Evolutionary conservation across 2,888 invertebrate species (phyloP).

Genomic region (Cetonia aurata): DNA sequence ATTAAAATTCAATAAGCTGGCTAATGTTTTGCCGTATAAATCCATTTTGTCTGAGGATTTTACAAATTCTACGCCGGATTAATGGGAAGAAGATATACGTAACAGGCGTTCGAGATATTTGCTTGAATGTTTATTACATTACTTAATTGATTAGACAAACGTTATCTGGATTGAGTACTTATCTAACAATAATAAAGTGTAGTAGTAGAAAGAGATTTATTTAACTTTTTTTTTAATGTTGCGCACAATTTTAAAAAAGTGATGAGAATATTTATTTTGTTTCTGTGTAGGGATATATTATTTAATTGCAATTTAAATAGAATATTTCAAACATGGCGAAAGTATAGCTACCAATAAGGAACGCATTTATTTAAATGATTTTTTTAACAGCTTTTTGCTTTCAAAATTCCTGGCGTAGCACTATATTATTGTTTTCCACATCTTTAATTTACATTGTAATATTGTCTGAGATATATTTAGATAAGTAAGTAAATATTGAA

Average conservation of each 20-base stretch:
- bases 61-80: neutral
- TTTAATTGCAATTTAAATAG: too few species aligned
- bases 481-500: too few species aligned
- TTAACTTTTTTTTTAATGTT: neutral
- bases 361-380: too few species aligned
- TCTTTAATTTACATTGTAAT: too few species aligned
- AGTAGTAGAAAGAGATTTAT: neutral
- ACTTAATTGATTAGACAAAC: constrained; percentile 22
- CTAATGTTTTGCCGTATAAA: constrained; percentile 15
- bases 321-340: too few species aligned
- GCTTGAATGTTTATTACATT: neutral
- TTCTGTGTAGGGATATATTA: too few species aligned
- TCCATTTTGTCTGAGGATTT: constrained; percentile 16
- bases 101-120: neutral
- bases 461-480: too few species aligned
- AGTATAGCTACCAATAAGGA: too few species aligned
- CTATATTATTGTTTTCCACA: too few species aligned
- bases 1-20: constrained; percentile 31
- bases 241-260: constrained; percentile 4
- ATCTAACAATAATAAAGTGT: constrained; percentile 23
- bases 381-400: too few species aligned
- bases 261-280: too few species aligned
- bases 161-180: constrained; percentile 13
- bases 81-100: neutral
- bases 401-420: too few species aligned